A percentile compares a stretch with the other conserved stretches of the same genome.
Evolutionary conservation across 35 echinoderm and acorn worm genomes (phyloP).

Genomic region (Heliocidaris erythrogramma): DNA sequence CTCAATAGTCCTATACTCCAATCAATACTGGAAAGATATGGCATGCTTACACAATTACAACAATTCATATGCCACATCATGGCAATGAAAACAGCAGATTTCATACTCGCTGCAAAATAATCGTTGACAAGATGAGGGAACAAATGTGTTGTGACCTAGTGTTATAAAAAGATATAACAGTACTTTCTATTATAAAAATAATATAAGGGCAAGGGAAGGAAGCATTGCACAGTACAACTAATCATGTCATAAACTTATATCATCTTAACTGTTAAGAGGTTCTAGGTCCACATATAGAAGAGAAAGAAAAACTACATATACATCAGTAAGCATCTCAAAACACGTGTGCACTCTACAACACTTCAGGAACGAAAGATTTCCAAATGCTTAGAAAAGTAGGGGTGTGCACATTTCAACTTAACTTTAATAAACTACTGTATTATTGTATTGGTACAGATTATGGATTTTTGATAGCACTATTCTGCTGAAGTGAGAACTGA

Average conservation of each 20-base stretch:
- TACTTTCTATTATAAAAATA: background rate
- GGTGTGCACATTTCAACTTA: background rate
- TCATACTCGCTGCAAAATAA: background rate
- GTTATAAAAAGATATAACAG: background rate
- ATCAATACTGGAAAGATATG: too few species aligned
- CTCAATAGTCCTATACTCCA: background rate
- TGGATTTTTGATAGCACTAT: background rate
- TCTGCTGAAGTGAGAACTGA: background rate
- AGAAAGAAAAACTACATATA: background rate
- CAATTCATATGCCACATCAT: too few species aligned
- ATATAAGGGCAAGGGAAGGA: background rate
- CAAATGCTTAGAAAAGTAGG: background rate
- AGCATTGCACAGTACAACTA: background rate
- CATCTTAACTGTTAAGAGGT: background rate
- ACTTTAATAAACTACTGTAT: background rate
- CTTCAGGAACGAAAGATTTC: background rate
- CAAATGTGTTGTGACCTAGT: background rate
- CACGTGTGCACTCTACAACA: background rate
- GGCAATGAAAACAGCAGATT: background rate
- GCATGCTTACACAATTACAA: too few species aligned
- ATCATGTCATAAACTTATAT: background rate
- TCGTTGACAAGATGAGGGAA: background rate
- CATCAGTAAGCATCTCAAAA: background rate
- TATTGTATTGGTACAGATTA: background rate
- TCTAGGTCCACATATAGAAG: background rate